phyloP scores from a whole-genome alignment of 1,140 invertebrate genomes.

The Aethina tumida region DNA sequence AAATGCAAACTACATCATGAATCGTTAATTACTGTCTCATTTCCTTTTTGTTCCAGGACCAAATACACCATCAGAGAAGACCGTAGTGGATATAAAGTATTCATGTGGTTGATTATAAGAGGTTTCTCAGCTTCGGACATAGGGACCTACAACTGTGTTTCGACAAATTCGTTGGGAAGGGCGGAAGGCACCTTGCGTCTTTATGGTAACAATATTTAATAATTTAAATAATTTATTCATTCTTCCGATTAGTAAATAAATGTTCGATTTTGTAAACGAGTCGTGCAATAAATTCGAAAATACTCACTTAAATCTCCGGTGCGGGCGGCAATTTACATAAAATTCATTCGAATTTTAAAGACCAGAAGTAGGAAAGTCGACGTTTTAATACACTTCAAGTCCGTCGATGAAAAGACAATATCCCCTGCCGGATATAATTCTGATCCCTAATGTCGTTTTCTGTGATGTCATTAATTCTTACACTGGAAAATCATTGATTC shows the following conservation, averaged over 20 bases:
- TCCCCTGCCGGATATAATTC: too few relatives aligned
- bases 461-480: too few relatives aligned
- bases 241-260: slow-evolving; percentile 1
- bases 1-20: too few relatives aligned
- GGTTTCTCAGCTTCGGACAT: slow-evolving; percentile 69
- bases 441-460: too few relatives aligned
- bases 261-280: neutral
- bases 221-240: slow-evolving; percentile 4
- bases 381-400: neutral
- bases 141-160: slow-evolving; percentile 84
- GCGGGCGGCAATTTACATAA: too few relatives aligned
- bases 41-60: slow-evolving; percentile 48
- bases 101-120: slow-evolving; percentile 73
- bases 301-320: too few relatives aligned
- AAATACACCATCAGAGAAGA: slow-evolving; percentile 77
- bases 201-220: slow-evolving; percentile 72
- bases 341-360: neutral
- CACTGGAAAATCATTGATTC: too few relatives aligned
- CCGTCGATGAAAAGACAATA: too few relatives aligned
- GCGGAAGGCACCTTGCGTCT: slow-evolving; percentile 75
- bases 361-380: neutral
- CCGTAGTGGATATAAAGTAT: slow-evolving; percentile 67
- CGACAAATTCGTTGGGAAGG: slow-evolving; percentile 78
- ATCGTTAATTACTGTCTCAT: slow-evolving; percentile 1
- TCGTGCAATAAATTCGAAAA: neutral